phyloP scores from a whole-genome alignment of 2,797 vertebrate genomes.

The Gymnodraco acuticeps region DNA sequence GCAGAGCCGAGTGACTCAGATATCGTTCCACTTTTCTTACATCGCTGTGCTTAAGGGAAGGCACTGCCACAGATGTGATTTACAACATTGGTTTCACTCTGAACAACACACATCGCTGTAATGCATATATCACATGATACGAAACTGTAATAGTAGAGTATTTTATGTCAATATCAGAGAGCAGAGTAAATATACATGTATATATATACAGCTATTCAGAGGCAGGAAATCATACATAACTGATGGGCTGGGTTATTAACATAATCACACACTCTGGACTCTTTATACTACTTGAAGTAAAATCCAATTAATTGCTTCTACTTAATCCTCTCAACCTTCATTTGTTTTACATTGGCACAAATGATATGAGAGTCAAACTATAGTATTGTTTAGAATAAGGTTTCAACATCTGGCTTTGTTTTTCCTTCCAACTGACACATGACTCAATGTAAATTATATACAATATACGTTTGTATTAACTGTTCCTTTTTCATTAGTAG shows the following conservation, averaged over 20 bases:
- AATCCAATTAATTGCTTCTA: slow-evolving; percentile 43
- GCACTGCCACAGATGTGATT: slow-evolving; percentile 44
- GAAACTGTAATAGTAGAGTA: slow-evolving; percentile 19
- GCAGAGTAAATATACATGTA: background rate
- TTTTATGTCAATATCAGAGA: background rate
- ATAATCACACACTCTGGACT: slow-evolving; percentile 14
- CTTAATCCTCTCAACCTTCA: slow-evolving; percentile 50
- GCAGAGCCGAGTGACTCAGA: slow-evolving; percentile 37
- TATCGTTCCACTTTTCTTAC: slow-evolving; percentile 53
- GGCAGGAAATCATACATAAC: slow-evolving; percentile 33
- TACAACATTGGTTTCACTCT: slow-evolving; percentile 36
- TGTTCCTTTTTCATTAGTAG: background rate
- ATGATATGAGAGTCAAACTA: slow-evolving; percentile 17
- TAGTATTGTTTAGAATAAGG: slow-evolving; percentile 16
- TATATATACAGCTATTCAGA: background rate
- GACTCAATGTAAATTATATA: slow-evolving; percentile 26
- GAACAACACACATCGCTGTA: slow-evolving; percentile 28
- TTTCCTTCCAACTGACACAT: slow-evolving; percentile 30
- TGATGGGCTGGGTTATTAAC: slow-evolving; percentile 17
- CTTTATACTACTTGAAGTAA: slow-evolving; percentile 9
- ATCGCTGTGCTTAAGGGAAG: slow-evolving; percentile 56
- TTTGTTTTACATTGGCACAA: slow-evolving; percentile 28
- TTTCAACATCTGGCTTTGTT: slow-evolving; percentile 45
- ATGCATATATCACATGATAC: slow-evolving; percentile 1
- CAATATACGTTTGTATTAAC: slow-evolving; percentile 6